phyloP scores from a whole-genome alignment of 1,140 invertebrate species.

The Meloidogyne chitwoodi region DNA sequence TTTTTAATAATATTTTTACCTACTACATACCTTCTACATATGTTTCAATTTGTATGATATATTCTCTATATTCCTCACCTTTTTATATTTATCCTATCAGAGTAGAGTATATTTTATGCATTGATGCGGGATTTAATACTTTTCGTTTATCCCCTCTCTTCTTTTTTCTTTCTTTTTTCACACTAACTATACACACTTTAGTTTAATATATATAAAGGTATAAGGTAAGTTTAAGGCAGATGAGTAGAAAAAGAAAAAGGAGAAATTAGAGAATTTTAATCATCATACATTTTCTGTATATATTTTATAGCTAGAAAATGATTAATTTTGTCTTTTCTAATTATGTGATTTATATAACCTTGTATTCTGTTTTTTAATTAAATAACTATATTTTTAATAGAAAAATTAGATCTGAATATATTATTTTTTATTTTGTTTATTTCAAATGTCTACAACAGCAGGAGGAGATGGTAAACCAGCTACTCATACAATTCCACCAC shows the following conservation, averaged over 20 bases:
- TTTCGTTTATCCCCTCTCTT: not conserved
- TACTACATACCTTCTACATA: not conserved
- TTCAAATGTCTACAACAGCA: constrained; percentile 12
- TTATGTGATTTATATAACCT: too few relatives aligned
- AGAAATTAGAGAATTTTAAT: too few relatives aligned
- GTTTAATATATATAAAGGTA: not conserved
- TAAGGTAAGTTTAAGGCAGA: not conserved
- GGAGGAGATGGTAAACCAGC: constrained; percentile 12
- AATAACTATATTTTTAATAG: not conserved
- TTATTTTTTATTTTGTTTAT: constrained; percentile 4
- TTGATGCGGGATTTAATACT: not conserved
- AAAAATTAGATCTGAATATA: not conserved
- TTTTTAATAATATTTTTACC: not conserved
- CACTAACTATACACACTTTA: not conserved
- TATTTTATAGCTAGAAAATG: too few relatives aligned
- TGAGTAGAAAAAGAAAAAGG: not conserved
- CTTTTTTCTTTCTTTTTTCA: not conserved
- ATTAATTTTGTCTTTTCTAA: too few relatives aligned
- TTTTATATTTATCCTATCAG: not conserved
- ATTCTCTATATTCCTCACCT: not conserved
- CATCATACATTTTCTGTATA: too few relatives aligned
- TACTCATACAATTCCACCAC: constrained; percentile 45
- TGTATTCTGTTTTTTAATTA: too few relatives aligned
- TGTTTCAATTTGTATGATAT: not conserved
- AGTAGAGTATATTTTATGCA: not conserved